A percentile compares a stretch with the other conserved stretches of the same genome.
Conservation (phyloP, 2,113 vertebrate genomes). For the Hydrochoerus hydrochaeris region DNA sequence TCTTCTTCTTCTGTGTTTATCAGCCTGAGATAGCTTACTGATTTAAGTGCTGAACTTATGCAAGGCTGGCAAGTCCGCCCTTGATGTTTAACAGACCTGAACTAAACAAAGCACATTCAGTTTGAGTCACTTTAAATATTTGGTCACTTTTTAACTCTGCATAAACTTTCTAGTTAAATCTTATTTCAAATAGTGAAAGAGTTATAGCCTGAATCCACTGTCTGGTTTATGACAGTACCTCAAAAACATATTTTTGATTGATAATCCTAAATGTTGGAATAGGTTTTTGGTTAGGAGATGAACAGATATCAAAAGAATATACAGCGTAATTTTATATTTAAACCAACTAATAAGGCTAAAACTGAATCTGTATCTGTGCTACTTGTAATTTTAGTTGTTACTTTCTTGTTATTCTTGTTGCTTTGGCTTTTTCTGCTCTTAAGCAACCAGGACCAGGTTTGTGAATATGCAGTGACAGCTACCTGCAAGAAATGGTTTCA, state of each 20-base stretch:
- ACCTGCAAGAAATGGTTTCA: neutral
- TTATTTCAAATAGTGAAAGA: conserved; percentile 65
- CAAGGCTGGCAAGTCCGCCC: conserved; percentile 68
- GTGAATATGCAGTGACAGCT: neutral
- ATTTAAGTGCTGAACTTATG: conserved; percentile 67
- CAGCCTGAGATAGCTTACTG: conserved; percentile 60
- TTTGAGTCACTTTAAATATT: conserved; percentile 76
- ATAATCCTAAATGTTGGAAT: conserved; percentile 10
- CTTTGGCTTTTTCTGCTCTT: neutral
- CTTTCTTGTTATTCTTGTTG: neutral
- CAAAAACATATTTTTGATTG: conserved; percentile 64
- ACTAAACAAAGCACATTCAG: conserved; percentile 69
- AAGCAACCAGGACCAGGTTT: neutral
- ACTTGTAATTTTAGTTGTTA: neutral
- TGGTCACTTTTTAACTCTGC: conserved; percentile 77
- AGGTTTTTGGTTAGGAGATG: neutral
- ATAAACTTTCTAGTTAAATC: conserved; percentile 82
- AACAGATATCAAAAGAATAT: neutral
- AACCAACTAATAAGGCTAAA: neutral
- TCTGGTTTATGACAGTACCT: conserved; percentile 10
- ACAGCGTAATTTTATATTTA: neutral
- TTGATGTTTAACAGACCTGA: conserved; percentile 85
- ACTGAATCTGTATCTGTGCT: neutral
- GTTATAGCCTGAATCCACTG: conserved; percentile 40
- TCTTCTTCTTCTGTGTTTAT: conserved; percentile 57